Percentiles rank a stretch among this genome's conserved stretches.
Conservation (phyloP, 2,888 invertebrate species). For the Apodemia mormo region DNA sequence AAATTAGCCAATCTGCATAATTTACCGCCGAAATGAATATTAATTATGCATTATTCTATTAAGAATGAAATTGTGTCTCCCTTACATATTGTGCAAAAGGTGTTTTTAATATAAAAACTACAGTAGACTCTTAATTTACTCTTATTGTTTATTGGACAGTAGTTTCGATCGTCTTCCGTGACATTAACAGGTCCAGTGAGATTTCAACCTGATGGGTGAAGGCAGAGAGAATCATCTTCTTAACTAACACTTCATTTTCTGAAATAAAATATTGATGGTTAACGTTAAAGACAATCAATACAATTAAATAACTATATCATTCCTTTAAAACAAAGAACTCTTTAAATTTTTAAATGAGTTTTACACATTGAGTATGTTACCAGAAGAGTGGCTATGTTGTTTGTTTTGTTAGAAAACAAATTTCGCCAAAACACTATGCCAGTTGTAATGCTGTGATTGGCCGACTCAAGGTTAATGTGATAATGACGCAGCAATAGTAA, state of each 20-base stretch:
- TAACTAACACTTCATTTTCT: constrained; percentile 59
- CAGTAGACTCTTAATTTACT: constrained; percentile 2
- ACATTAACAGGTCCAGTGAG: constrained; percentile 13
- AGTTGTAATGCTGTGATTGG: too few relatives aligned
- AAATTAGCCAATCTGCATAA: neutral
- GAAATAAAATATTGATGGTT: constrained; percentile 48
- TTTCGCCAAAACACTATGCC: too few relatives aligned
- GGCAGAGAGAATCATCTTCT: constrained; percentile 21
- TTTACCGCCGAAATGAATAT: neutral
- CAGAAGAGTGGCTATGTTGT: too few relatives aligned
- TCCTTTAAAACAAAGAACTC: too few relatives aligned
- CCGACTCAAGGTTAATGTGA: too few relatives aligned
- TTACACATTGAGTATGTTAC: too few relatives aligned
- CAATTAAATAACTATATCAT: too few relatives aligned
- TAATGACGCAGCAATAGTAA: too few relatives aligned
- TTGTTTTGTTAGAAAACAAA: too few relatives aligned
- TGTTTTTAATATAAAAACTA: constrained; percentile 17
- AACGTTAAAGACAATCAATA: too few relatives aligned
- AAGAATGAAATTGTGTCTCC: neutral
- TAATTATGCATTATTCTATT: neutral
- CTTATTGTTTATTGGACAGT: constrained; percentile 39
- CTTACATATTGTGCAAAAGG: constrained; percentile 39
- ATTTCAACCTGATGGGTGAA: constrained; percentile 29
- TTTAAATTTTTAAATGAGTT: too few relatives aligned
- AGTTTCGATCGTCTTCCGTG: constrained; percentile 36